phyloP scores from a whole-genome alignment of 2,888 invertebrate species.

The Carpatolechia fugitivella region DNA sequence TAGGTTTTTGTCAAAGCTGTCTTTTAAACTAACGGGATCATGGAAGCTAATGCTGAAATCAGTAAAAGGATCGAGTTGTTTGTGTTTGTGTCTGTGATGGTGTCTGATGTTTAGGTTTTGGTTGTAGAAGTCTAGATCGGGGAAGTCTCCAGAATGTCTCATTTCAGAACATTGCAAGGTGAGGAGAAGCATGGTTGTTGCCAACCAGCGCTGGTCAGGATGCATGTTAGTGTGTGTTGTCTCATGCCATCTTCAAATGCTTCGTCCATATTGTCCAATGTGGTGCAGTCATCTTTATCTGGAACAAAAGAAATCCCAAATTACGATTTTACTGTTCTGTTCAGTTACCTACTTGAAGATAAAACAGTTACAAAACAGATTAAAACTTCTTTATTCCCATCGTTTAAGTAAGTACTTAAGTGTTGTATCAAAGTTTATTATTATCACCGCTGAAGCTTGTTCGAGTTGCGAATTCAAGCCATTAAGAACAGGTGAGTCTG shows the following conservation, averaged over 20 bases:
- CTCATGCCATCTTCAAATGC: conserved; percentile 58
- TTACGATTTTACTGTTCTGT: not conserved
- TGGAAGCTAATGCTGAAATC: conserved; percentile 32
- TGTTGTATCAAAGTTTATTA: conserved; percentile 1
- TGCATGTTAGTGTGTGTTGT: conserved; percentile 52
- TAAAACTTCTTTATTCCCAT: not conserved
- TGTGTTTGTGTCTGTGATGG: conserved; percentile 64
- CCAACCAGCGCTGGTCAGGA: conserved; percentile 58
- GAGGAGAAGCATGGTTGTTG: conserved; percentile 52
- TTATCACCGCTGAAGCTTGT: not conserved
- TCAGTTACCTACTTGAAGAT: not conserved
- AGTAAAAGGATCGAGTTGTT: conserved; percentile 42
- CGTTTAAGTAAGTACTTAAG: not conserved
- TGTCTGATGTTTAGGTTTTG: conserved; percentile 41
- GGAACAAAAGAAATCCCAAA: conserved; percentile 41
- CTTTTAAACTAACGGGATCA: conserved; percentile 41
- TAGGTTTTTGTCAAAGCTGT: conserved; percentile 43
- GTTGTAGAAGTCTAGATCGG: conserved; percentile 36
- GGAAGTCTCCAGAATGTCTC: conserved; percentile 42
- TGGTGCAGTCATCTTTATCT: conserved; percentile 55
- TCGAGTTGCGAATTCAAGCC: not conserved
- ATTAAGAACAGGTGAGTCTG: conserved; percentile 2
- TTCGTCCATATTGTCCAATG: conserved; percentile 48
- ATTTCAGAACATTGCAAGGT: conserved; percentile 53
- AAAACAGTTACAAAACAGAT: not conserved